These are phyloP conservation scores for Erebia aethiops DNA, from an alignment of 2,888 invertebrate genomes.

Conservation along the genomic window DNA sequence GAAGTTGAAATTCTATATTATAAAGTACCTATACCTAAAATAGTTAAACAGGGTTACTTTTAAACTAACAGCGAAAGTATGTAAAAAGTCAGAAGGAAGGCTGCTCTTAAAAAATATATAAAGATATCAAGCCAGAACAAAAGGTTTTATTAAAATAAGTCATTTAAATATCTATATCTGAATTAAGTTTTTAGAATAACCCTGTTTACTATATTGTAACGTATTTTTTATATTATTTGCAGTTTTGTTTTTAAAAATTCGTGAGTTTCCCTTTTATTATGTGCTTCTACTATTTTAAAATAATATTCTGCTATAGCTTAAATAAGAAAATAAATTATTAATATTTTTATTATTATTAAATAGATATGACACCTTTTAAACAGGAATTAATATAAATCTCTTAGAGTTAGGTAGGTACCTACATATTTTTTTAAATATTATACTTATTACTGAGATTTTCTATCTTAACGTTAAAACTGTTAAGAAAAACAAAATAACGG, in stretches of 20 bases:
- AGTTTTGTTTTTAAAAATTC: background rate
- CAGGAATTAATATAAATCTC: background rate
- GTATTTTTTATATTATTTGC: background rate
- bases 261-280: background rate
- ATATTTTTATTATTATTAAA: background rate
- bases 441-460: no score
- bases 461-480: background rate
- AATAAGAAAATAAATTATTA: constrained; percentile 1
- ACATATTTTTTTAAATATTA: background rate
- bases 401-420: background rate
- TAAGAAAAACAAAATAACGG: background rate
- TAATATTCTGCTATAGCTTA: background rate
- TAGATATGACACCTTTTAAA: background rate
- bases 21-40: no score
- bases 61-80: no score
- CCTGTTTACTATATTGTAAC: background rate
- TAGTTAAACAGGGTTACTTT: no score
- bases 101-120: no score
- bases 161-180: no score
- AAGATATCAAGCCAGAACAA: no score
- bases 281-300: background rate
- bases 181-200: background rate
- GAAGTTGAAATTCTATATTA: no score
- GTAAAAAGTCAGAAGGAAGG: no score
- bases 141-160: no score